phyloP scores from a whole-genome alignment of 2,888 invertebrate genomes.

The Tetrapedia diversipes region DNA sequence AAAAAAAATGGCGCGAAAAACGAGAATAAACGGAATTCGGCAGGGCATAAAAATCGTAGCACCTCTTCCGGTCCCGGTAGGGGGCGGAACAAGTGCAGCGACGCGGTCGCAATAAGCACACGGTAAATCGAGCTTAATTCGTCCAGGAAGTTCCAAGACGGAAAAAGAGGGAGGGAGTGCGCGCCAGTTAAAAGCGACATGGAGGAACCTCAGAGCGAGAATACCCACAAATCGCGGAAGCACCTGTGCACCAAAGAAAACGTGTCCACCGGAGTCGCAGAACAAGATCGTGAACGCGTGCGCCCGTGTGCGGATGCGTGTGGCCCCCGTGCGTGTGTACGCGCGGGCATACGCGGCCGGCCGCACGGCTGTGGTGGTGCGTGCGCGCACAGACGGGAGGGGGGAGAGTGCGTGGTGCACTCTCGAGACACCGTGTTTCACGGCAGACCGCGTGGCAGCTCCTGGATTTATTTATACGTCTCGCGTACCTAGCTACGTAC shows the following conservation, averaged over 20 bases:
- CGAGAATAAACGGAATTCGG: background rate
- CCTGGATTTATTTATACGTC: conserved; percentile 80
- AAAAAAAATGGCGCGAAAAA: conserved; percentile 2
- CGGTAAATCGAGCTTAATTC: conserved; percentile 36
- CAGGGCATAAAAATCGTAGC: background rate
- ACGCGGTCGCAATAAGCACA: conserved; percentile 21
- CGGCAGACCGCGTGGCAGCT: conserved; percentile 82
- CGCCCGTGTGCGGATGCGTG: conserved; percentile 5
- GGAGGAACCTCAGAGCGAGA: conserved; percentile 49
- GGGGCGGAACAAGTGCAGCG: background rate
- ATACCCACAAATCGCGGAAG: conserved; percentile 73
- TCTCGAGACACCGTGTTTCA: conserved; percentile 71
- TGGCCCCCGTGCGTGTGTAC: background rate
- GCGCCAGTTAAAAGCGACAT: conserved; percentile 26
- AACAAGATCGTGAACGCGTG: conserved; percentile 44
- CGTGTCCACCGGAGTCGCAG: conserved; percentile 53
- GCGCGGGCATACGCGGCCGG: background rate
- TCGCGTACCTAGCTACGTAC: conserved; percentile 52
- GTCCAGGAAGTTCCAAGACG: conserved; percentile 15
- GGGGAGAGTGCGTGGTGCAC: conserved; percentile 58
- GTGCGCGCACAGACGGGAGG: conserved; percentile 28
- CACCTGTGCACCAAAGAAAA: conserved; percentile 72
- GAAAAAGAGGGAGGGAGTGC: conserved; percentile 28
- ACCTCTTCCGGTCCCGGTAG: background rate
- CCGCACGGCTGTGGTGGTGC: background rate